Evolutionary conservation across 2,113 vertebrate genomes (phyloP).

Genomic region (Irena cyanogastra): DNA sequence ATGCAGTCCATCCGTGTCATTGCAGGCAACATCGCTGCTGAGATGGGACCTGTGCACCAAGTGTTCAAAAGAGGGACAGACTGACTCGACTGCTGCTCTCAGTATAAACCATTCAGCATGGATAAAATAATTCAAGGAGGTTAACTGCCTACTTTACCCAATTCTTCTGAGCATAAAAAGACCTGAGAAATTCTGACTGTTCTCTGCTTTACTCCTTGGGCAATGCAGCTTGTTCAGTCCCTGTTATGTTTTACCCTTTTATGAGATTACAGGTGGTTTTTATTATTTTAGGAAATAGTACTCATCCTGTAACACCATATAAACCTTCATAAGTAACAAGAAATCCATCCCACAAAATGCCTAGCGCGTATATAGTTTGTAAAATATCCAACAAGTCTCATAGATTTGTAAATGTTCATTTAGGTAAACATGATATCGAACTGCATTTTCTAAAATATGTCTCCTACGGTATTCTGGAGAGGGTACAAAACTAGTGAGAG

Average conservation of each 20-base stretch:
- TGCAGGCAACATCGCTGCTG: background rate
- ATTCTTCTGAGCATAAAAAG: background rate
- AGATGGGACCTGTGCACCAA: background rate
- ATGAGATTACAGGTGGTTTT: background rate
- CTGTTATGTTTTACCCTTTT: background rate
- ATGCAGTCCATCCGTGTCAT: background rate
- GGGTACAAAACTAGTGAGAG: background rate
- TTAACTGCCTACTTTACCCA: background rate
- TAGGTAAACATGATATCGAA: background rate
- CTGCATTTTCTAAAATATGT: background rate
- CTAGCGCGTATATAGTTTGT: background rate
- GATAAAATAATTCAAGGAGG: background rate
- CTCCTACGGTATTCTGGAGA: background rate
- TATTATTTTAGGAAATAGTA: background rate
- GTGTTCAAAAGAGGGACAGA: background rate
- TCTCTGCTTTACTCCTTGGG: background rate
- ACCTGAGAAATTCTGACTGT: background rate
- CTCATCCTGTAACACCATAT: background rate
- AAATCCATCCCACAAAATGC: background rate
- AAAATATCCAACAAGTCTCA: background rate
- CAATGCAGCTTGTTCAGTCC: background rate
- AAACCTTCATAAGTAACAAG: background rate
- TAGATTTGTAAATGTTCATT: background rate
- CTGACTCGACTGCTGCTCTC: background rate
- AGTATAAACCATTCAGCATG: background rate